Conservation (phyloP, 1,140 invertebrate genomes). For the Pogonomyrmex barbatus region DNA sequence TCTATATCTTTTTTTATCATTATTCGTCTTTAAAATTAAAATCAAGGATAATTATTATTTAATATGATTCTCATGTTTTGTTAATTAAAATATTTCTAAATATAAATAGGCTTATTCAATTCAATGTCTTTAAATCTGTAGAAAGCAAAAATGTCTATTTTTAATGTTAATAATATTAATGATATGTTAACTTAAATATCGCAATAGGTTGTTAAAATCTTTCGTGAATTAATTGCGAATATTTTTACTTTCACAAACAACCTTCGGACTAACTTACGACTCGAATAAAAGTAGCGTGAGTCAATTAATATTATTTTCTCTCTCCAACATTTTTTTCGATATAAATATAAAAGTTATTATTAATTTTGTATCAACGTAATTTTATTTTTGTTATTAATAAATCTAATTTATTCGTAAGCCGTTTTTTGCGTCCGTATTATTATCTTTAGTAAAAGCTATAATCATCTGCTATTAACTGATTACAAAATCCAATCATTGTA, state of each 20-base stretch:
- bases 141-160: slow-evolving; percentile 11
- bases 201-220: neutral
- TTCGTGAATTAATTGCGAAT: neutral
- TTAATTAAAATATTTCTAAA: neutral
- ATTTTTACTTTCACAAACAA: slow-evolving; percentile 57
- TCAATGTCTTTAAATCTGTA: neutral
- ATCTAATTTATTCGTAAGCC: neutral
- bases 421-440: neutral
- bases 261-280: neutral
- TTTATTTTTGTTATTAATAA: slow-evolving; percentile 12
- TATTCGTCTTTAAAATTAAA: slow-evolving; percentile 1
- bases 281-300: neutral
- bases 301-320: slow-evolving; percentile 3
- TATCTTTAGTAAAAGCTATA: neutral
- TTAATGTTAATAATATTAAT: slow-evolving; percentile 12
- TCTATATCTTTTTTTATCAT: neutral
- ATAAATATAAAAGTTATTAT: neutral
- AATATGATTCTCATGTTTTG: neutral
- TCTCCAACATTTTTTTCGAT: neutral
- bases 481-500: neutral
- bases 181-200: neutral
- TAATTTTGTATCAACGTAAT: neutral
- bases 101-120: neutral
- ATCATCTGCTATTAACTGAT: slow-evolving; percentile 8
- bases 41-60: neutral